Evolutionary conservation across 64 coral and sea anemone genomes (phyloP).

Genomic region (Stylophora pistillata): DNA sequence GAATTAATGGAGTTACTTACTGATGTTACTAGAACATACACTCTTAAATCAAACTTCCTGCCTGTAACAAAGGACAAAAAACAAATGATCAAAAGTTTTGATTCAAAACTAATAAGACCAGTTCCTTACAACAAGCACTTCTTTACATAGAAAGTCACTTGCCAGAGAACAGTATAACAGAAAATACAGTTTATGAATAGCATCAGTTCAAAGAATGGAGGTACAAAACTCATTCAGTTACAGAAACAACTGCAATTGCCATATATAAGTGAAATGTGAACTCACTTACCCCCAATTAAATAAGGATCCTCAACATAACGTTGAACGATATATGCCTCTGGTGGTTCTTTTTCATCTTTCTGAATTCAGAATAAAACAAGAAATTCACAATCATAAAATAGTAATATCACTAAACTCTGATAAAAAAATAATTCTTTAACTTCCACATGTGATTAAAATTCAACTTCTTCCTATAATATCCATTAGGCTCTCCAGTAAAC

Average conservation of each 20-base stretch:
- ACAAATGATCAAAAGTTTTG: not conserved
- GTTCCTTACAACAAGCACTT: too few species aligned
- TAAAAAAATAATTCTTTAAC: not conserved
- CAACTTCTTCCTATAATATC: too few species aligned
- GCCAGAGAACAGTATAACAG: too few species aligned
- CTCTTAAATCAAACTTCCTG: conserved; percentile 93
- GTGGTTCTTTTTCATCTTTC: conserved; percentile 76
- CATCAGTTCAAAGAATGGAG: too few species aligned
- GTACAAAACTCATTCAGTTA: too few species aligned
- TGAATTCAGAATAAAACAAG: not conserved
- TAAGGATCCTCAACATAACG: conserved; percentile 79
- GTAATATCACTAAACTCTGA: too few species aligned
- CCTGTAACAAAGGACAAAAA: conserved; percentile 45
- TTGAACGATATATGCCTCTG: conserved; percentile 76
- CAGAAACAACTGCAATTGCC: too few species aligned
- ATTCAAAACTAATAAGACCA: not conserved
- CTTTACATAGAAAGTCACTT: too few species aligned
- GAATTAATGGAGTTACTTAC: conserved; percentile 44
- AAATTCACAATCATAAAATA: not conserved
- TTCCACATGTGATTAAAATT: not conserved
- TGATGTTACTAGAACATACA: conserved; percentile 91
- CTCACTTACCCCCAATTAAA: conserved; percentile 66
- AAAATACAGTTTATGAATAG: too few species aligned
- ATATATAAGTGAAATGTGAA: not conserved
- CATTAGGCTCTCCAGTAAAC: too few species aligned